Conservation (phyloP, 2,113 vertebrate species). For the Agapornis roseicollis region DNA sequence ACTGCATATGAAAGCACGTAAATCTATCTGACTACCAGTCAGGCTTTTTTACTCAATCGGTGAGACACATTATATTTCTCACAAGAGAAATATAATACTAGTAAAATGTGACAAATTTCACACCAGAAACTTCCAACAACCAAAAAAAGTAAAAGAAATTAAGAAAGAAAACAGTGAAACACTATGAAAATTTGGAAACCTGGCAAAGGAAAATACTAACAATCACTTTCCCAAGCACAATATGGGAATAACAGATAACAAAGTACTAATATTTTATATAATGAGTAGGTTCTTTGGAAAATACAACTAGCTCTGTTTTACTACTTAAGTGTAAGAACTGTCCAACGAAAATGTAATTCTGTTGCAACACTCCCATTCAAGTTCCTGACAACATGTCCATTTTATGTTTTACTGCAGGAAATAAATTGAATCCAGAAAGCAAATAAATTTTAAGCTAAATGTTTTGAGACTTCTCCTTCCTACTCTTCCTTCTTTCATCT, state of each 20-base stretch:
- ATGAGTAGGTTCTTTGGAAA: background rate
- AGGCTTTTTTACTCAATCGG: too few species aligned
- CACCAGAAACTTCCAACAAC: background rate
- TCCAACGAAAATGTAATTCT: background rate
- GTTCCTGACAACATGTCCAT: background rate
- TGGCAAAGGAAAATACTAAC: background rate
- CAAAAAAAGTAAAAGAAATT: background rate
- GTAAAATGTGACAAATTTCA: background rate
- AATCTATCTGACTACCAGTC: background rate
- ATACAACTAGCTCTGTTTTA: background rate
- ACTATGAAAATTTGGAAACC: background rate
- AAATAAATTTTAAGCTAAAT: background rate
- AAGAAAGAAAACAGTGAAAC: background rate
- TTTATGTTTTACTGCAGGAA: background rate
- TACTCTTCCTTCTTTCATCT: background rate
- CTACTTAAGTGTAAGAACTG: background rate
- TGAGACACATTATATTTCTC: too few species aligned
- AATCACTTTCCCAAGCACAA: background rate
- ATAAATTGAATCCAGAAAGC: background rate
- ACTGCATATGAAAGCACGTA: background rate
- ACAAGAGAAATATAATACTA: background rate
- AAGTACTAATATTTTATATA: background rate
- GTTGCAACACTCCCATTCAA: background rate
- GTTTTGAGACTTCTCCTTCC: background rate
- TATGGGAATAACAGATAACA: background rate